Base-by-base conservation (phyloP, 64 coral and sea anemone species). In the Porites australiensis region DNA sequence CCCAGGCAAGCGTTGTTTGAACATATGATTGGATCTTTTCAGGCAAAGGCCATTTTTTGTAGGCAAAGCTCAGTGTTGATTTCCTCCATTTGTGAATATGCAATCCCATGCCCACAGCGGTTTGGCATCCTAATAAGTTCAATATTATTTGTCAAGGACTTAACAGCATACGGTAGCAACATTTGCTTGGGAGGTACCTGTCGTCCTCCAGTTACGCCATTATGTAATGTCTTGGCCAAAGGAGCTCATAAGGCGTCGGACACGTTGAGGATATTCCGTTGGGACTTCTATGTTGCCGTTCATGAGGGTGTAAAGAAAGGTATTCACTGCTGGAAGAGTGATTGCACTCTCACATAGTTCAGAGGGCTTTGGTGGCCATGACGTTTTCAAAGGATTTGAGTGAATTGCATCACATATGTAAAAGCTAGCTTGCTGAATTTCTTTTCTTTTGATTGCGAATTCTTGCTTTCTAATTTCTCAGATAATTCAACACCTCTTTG, bases 1-100 rank as follows among this genome's bases (percentile, higher is more conserved):
- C 83, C 89, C 83, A 91, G 10, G 82, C 94, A 14, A 95, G 94
- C 3, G 82, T 91, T 48, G 27, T 90, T 47, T 65, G 68, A 71
- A 94, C 68, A 89, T 70, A 50, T 65, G 64, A 20, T 18, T 77
- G 55, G 65, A 90, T 90, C 44, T 16, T 47, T 70, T 58, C 22
- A 46, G 75, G 88, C 16, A 90, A 52, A 75, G 27, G 79, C 89
- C 77, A 83, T 48, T 72, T 73, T 87, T 70, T 87, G 44, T 18
- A n/a, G 44, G 69, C 67, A 72, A 72, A 87, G 1, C 57, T 16
- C 77, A 6, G 50, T 81, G 77, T 57, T 81, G 8, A 81, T 18
- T 58, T 37, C 27, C 27, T 37, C 27, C 9, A 87, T 72, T 87
- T 71, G 84, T 12, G 84, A 72, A 58, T 88, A 88, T 12, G 86